Conservation (phyloP, 2,113 vertebrate genomes). For the Herpetotheres cachinnans region DNA sequence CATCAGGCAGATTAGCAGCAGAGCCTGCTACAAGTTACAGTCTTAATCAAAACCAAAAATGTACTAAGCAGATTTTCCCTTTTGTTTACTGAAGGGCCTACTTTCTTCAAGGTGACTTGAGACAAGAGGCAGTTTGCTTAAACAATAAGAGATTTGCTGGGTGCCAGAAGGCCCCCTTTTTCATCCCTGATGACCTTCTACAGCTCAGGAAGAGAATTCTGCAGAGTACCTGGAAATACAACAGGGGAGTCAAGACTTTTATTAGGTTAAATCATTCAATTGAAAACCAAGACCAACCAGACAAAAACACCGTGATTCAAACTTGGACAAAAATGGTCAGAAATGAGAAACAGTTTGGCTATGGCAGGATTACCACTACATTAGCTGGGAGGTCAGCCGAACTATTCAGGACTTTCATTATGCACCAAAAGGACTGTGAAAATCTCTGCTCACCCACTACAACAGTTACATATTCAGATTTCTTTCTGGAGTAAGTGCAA, state of each 20-base stretch:
- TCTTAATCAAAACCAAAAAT: slow-evolving; percentile 12
- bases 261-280: neutral
- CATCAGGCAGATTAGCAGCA: neutral
- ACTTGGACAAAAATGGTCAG: neutral
- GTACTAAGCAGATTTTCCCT: slow-evolving; percentile 9
- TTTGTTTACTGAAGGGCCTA: slow-evolving; percentile 25
- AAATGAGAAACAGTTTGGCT: neutral
- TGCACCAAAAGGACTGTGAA: neutral
- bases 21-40: neutral
- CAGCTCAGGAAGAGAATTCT: neutral
- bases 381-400: neutral
- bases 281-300: neutral
- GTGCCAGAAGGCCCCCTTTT: neutral
- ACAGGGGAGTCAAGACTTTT: neutral
- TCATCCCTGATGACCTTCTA: neutral
- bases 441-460: neutral
- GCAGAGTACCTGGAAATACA: neutral
- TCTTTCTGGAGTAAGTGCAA: slow-evolving; percentile 38
- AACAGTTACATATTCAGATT: neutral
- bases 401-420: neutral
- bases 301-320: neutral
- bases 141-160: neutral
- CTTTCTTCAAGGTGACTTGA: slow-evolving; percentile 41
- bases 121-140: neutral
- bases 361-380: neutral